Base-by-base conservation (phyloP, 2,113 vertebrate genomes). In the Rhea pennata region DNA sequence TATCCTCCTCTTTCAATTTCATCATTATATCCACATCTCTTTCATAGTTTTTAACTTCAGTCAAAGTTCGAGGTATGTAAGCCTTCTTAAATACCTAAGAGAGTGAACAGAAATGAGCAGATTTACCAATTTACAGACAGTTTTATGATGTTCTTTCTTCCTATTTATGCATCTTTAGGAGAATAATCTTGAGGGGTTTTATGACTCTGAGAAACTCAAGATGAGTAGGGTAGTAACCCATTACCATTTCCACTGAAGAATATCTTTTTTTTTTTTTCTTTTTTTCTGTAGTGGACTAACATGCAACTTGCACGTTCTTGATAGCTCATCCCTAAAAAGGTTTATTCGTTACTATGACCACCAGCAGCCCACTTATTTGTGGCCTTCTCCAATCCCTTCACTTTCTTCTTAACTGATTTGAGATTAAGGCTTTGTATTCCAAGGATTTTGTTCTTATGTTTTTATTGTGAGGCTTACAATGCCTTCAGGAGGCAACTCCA, bases 61-160 rank as follows among this genome's bases (percentile, higher is more conserved):
- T 99, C 88, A 99, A 97, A 2, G 99, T 99, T 15, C 99, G 98
- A 17, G 99, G 99, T 93, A 99, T 99, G 88, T 99, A 99, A 42
- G 99, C 99, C 53, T 97, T 99, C 95, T 98, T 99, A 88, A 99
- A 99, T 53, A 99, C 99, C 99, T 99, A 94, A 10, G 0, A 87
- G 58, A 67, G 58, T 5, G 31, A 92, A 86, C 95, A n/a, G 46
- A 94, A 88, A 66, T 29, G 54, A 51, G 15, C 2, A 92, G 7
- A 70, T 6, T 76, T 39, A 56, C 3, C 73, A 2, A 66, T 26
- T 79, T 46, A 83, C 9, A 12, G 9, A 13, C 0, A 58, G 29
- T 46, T 61, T 46, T 31, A 50, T 4, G 2, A 56, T 11, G 11
- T 15, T 94, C 48, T 86, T 72, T 56, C 40, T 79, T 73, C 42